These are phyloP conservation scores for Gobius niger DNA, from an alignment of 2,113 vertebrate genomes.

Conservation along the genomic window DNA sequence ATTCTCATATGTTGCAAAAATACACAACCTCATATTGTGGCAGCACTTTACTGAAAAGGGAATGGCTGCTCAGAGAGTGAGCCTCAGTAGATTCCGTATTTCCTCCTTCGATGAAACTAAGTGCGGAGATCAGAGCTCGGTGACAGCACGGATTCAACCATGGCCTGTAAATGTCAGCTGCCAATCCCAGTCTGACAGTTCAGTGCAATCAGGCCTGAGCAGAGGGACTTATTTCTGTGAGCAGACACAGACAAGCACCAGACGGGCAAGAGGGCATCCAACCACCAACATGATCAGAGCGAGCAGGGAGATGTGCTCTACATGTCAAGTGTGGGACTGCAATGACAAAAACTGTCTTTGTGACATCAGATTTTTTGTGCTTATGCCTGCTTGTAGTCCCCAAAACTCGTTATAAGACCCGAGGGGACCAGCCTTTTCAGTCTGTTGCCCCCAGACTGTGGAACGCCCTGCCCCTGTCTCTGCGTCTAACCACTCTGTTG, in stretches of 20 bases:
- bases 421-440: no score
- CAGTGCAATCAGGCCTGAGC: constrained; percentile 28
- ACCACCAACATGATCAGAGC: constrained; percentile 11
- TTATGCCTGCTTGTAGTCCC: no score
- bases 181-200: constrained; percentile 45
- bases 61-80: background rate
- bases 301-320: background rate
- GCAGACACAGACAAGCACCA: constrained; percentile 4
- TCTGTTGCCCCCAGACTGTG: no score
- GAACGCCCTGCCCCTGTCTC: no score
- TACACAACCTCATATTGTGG: constrained; percentile 16
- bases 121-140: constrained; percentile 9
- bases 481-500: no score
- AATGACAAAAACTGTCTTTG: background rate
- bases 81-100: constrained; percentile 10
- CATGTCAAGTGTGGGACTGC: background rate
- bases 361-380: no score
- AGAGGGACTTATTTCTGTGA: constrained; percentile 32
- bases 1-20: constrained; percentile 1
- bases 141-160: constrained; percentile 23
- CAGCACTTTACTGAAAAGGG: background rate
- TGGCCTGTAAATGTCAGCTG: constrained; percentile 58
- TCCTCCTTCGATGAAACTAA: constrained; percentile 26
- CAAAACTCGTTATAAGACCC: no score
- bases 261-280: constrained; percentile 26